Percentiles rank a stretch among this genome's conserved stretches.
Evolutionary conservation across 2,888 invertebrate genomes (phyloP).

Genomic region (Stenodera caucasica): DNA sequence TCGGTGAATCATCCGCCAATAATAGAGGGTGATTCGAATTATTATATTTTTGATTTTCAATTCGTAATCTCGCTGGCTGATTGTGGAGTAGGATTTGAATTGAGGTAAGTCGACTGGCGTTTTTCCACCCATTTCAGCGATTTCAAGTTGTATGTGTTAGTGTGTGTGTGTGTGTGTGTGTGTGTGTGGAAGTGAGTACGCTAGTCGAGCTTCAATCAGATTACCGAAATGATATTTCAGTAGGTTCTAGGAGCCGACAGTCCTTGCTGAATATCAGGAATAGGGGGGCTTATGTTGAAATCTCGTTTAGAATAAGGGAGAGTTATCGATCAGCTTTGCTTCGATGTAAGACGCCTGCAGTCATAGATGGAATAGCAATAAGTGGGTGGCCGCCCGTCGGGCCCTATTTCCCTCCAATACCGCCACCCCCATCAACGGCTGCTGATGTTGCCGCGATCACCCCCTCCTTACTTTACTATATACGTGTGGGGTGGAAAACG

Average conservation of each 20-base stretch:
- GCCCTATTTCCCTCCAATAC: conserved; percentile 11
- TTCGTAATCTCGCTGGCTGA: background rate
- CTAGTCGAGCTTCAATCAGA: conserved; percentile 44
- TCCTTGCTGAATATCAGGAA: conserved; percentile 37
- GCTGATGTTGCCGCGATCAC: background rate
- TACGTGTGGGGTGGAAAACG: conserved; percentile 47
- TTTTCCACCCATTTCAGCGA: conserved; percentile 27
- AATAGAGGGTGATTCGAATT: too few relatives aligned
- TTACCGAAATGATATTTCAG: conserved; percentile 43
- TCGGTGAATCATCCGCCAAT: conserved; percentile 12
- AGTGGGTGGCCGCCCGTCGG: conserved; percentile 49
- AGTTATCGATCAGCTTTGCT: conserved; percentile 50
- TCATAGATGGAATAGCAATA: conserved; percentile 55
- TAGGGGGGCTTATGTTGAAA: conserved; percentile 47
- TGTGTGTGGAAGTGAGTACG: conserved; percentile 20
- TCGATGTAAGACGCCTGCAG: conserved; percentile 50
- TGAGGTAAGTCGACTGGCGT: background rate
- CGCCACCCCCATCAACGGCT: background rate
- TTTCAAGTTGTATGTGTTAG: conserved; percentile 19
- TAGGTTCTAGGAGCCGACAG: conserved; percentile 28
- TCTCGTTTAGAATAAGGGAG: conserved; percentile 49
- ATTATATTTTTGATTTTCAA: too few relatives aligned
- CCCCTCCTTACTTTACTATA: conserved; percentile 2
- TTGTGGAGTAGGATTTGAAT: background rate
- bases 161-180: background rate